phyloP scores from a whole-genome alignment of 2,797 vertebrate genomes.

The Arnoldichthys spilopterus region DNA sequence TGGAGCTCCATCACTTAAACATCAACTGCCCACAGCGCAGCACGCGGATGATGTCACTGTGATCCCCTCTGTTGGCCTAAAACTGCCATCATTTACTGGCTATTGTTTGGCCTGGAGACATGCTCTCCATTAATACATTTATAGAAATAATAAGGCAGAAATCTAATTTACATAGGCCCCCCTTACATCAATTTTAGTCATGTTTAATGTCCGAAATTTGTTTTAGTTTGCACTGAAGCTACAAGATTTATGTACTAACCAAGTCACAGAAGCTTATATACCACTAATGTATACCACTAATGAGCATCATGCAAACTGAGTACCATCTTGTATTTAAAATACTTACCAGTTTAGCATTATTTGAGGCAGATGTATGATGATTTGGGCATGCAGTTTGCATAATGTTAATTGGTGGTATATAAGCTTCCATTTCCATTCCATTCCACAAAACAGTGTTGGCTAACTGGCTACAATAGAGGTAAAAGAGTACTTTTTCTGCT shows the following conservation, averaged over 20 bases:
- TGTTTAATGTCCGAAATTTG: neutral
- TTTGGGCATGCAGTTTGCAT: no score
- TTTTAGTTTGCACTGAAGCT: neutral
- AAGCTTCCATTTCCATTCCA: neutral
- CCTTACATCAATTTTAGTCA: neutral
- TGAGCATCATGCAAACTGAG: neutral
- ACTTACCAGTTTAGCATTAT: neutral
- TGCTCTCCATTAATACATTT: neutral
- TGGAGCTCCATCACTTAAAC: constrained; percentile 32
- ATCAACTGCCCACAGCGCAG: constrained; percentile 10
- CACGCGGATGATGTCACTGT: constrained; percentile 30
- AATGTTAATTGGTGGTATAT: neutral
- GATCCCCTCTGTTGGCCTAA: neutral
- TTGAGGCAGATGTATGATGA: no score
- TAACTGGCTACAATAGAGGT: neutral
- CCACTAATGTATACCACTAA: neutral
- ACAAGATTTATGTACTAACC: neutral
- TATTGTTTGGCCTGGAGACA: constrained; percentile 13
- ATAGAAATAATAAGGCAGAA: neutral
- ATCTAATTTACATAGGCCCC: neutral
- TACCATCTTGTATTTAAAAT: no score
- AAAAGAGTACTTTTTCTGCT: neutral
- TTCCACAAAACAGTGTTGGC: neutral
- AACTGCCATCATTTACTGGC: neutral
- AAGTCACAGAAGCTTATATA: neutral